Evolutionary conservation across 2,797 vertebrate species (phyloP).

Genomic region (Sebastes hubbsi): DNA sequence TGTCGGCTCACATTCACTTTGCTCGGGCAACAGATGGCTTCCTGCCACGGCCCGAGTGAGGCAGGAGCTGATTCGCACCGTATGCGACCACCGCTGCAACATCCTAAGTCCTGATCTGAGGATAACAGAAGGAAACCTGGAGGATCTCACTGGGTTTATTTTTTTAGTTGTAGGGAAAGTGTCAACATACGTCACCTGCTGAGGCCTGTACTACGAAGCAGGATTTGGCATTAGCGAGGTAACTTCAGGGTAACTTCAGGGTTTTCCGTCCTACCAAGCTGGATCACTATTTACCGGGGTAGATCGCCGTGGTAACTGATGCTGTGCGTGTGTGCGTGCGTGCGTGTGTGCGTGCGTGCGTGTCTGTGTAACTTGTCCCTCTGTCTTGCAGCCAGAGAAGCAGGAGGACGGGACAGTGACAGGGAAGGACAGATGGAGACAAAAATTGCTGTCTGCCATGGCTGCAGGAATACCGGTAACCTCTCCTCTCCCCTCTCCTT

Average conservation of each 20-base stretch:
- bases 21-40: constrained; percentile 25
- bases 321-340: too few species aligned
- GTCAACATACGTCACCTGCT: background rate
- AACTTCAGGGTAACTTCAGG: too few species aligned
- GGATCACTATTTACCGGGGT: too few species aligned
- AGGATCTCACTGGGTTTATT: background rate
- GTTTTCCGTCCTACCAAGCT: too few species aligned
- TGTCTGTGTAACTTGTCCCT: constrained; percentile 54
- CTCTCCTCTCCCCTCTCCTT: constrained; percentile 9
- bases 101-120: background rate
- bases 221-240: too few species aligned
- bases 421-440: constrained; percentile 87
- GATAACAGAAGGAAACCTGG: background rate
- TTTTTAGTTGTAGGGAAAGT: background rate
- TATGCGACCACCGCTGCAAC: background rate
- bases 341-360: background rate
- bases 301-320: too few species aligned
- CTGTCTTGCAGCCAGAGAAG: constrained; percentile 83
- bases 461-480: constrained; percentile 83
- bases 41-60: constrained; percentile 12
- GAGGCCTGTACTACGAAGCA: too few species aligned
- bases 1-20: constrained; percentile 32
- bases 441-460: constrained; percentile 84
- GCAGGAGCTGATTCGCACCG: background rate
- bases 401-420: constrained; percentile 80